These are phyloP conservation scores for Melieria omissa DNA, from an alignment of 2,888 invertebrate genomes.

Conservation along the genomic window DNA sequence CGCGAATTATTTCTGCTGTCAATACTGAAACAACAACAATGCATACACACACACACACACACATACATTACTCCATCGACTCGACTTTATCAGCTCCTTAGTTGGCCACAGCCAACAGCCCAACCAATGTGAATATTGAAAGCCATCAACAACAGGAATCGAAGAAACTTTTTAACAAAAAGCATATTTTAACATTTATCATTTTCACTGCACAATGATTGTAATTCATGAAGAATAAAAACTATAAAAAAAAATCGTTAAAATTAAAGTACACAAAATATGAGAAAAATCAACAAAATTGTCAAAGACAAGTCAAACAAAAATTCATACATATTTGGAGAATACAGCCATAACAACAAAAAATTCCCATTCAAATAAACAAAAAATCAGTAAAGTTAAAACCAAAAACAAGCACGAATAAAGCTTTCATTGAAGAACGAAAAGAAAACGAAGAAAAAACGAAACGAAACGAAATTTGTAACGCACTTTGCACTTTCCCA, in stretches of 20 bases:
- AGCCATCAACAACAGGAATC: too few species aligned
- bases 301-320: not conserved
- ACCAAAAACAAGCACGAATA: too few species aligned
- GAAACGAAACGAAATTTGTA: slow-evolving; percentile 49
- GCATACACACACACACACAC: not conserved
- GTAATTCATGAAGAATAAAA: too few species aligned
- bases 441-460: not conserved
- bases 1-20: too few species aligned
- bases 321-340: not conserved
- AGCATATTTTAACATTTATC: too few species aligned
- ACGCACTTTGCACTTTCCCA: slow-evolving; percentile 67
- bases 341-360: not conserved
- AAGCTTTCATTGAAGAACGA: not conserved
- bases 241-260: slow-evolving; percentile 14
- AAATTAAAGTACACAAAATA: slow-evolving; percentile 22
- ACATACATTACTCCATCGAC: slow-evolving; percentile 24
- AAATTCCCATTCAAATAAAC: not conserved
- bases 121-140: too few species aligned
- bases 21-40: not conserved
- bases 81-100: too few species aligned
- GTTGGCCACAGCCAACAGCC: too few species aligned
- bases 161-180: too few species aligned
- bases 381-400: not conserved
- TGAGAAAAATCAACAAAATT: slow-evolving; percentile 10
- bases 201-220: too few species aligned